These are phyloP conservation scores for Melanostoma scalare DNA, from an alignment of 2,888 invertebrate species.

Conservation along the genomic window DNA sequence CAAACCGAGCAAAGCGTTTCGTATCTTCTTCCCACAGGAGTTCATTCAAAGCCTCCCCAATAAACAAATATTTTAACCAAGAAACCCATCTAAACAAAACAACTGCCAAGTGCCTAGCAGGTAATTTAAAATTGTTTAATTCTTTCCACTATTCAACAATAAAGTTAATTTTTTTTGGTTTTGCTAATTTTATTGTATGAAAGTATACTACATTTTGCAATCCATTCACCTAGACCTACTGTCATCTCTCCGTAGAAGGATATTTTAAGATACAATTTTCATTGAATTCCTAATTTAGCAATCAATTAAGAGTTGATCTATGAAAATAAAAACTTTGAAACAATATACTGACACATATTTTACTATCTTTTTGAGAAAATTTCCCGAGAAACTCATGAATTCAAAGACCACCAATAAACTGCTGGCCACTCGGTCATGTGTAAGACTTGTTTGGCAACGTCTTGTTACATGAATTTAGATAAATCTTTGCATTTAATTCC, in stretches of 20 bases:
- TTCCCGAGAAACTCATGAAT: neutral
- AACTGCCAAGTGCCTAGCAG: slow-evolving; percentile 34
- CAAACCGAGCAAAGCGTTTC: slow-evolving; percentile 35
- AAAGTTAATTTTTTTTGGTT: too few species aligned
- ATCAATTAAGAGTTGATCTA: neutral
- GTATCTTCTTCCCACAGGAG: slow-evolving; percentile 51
- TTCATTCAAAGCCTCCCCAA: slow-evolving; percentile 38
- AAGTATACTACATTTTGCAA: slow-evolving; percentile 17
- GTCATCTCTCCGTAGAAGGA: slow-evolving; percentile 45
- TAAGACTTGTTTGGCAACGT: neutral
- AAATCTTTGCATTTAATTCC: neutral
- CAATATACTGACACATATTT: neutral
- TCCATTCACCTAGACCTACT: slow-evolving; percentile 45
- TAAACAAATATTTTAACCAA: slow-evolving; percentile 28
- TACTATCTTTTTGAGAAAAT: too few species aligned
- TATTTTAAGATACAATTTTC: slow-evolving; percentile 35
- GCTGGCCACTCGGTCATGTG: slow-evolving; percentile 31
- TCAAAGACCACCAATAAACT: neutral
- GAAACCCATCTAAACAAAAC: slow-evolving; percentile 9
- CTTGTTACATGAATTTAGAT: neutral
- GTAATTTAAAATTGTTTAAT: slow-evolving; percentile 47
- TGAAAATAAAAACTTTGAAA: neutral
- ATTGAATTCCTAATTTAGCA: slow-evolving; percentile 11
- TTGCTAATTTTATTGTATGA: slow-evolving; percentile 2
- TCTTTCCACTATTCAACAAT: too few species aligned